These are phyloP conservation scores for Mallotus villosus DNA, from an alignment of 2,797 vertebrate genomes.

Conservation along the genomic window DNA sequence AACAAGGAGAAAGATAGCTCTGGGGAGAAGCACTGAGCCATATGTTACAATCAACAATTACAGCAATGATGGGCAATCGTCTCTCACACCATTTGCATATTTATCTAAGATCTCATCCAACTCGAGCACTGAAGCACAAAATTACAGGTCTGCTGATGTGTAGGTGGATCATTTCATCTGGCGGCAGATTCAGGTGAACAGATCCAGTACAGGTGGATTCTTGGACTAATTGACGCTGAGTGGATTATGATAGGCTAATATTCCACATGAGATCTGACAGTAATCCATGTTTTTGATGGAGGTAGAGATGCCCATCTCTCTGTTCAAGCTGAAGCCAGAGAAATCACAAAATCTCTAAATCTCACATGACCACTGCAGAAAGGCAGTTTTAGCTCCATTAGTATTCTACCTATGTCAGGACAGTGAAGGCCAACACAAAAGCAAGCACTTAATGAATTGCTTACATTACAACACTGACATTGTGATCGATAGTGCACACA, in stretches of 20 bases:
- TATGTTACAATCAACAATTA: constrained; percentile 37
- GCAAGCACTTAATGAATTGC: constrained; percentile 40
- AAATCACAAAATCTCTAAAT: constrained; percentile 8
- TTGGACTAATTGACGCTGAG: constrained; percentile 23
- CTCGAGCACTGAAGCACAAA: constrained; percentile 37
- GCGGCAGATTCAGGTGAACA: constrained; percentile 12
- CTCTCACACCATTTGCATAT: constrained; percentile 49
- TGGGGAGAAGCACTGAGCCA: constrained; percentile 36
- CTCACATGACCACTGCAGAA: constrained; percentile 14
- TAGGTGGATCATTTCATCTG: constrained; percentile 22
- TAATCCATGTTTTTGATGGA: not conserved
- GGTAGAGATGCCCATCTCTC: not conserved
- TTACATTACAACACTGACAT: constrained; percentile 30
- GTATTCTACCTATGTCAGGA: constrained; percentile 31
- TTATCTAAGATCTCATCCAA: constrained; percentile 33
- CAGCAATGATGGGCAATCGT: constrained; percentile 29
- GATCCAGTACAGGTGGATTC: constrained; percentile 28
- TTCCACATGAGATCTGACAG: not conserved
- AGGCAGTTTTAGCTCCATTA: constrained; percentile 30
- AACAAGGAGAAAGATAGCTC: constrained; percentile 24
- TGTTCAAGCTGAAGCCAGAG: too few relatives aligned
- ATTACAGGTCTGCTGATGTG: constrained; percentile 30
- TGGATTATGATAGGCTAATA: not conserved
- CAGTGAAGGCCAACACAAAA: constrained; percentile 39
- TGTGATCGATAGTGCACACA: constrained; percentile 51